A percentile compares a stretch with the other conserved stretches of the same genome.
These are phyloP conservation scores for Synodontis membranacea DNA, from an alignment of 2,113 vertebrate genomes.

Conservation along the genomic window DNA sequence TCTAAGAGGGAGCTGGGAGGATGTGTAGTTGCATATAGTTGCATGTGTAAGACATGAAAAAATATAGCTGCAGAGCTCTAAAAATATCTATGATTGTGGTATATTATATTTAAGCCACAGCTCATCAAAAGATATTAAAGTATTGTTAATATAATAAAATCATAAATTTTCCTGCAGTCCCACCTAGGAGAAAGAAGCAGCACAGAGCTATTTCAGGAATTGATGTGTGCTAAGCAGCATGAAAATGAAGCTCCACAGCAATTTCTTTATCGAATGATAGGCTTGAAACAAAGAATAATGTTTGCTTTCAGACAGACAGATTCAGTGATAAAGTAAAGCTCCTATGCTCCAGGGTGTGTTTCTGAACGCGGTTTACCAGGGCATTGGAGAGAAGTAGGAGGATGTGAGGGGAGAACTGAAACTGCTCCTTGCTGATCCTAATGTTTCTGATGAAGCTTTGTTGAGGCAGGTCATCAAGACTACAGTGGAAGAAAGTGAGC, in stretches of 20 bases:
- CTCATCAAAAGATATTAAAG: no score
- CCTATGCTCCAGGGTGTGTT: slow-evolving; percentile 3
- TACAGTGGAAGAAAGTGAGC: no score
- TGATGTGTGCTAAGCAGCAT: slow-evolving; percentile 32
- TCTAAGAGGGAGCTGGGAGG: no score
- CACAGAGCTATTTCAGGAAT: slow-evolving; percentile 45
- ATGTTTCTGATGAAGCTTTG: no score
- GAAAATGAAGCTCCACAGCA: slow-evolving; percentile 37
- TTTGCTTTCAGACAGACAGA: slow-evolving; percentile 28
- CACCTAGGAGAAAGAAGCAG: slow-evolving; percentile 37
- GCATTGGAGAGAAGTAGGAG: background rate
- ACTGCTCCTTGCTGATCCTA: background rate
- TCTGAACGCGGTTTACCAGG: background rate
- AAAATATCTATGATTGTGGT: no score
- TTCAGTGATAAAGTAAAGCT: slow-evolving; percentile 11
- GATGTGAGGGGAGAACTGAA: background rate
- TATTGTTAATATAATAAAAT: no score
- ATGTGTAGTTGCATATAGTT: no score
- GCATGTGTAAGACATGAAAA: no score
- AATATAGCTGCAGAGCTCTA: no score
- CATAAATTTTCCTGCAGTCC: slow-evolving; percentile 41
- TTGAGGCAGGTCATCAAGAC: no score
- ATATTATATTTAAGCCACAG: no score
- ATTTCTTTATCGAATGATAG: slow-evolving; percentile 45
- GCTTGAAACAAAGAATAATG: slow-evolving; percentile 42